These are phyloP conservation scores for Ormyrus pomaceus DNA, from an alignment of 2,888 invertebrate species.

Conservation along the genomic window DNA sequence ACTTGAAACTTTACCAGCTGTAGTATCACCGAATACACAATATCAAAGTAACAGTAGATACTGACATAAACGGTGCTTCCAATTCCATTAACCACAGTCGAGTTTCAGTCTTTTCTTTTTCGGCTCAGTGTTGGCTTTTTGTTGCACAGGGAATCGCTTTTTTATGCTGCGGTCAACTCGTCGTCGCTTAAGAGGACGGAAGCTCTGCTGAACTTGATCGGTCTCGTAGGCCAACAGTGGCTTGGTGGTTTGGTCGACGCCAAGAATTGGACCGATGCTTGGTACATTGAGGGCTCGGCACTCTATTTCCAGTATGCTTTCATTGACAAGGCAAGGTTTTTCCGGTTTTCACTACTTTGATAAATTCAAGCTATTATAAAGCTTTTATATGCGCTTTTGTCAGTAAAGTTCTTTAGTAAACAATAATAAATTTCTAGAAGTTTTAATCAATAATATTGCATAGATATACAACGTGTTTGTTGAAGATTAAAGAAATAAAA, in stretches of 20 bases:
- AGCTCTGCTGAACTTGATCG: constrained; percentile 63
- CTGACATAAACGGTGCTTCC: too few relatives aligned
- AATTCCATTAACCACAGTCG: too few relatives aligned
- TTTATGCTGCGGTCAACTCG: constrained; percentile 60
- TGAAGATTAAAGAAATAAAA: too few relatives aligned
- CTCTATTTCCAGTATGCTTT: constrained; percentile 76
- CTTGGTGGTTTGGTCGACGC: constrained; percentile 73
- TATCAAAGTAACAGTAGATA: too few relatives aligned
- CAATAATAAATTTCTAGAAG: too few relatives aligned
- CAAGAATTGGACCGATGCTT: constrained; percentile 70
- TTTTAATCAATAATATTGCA: too few relatives aligned
- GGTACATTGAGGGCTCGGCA: constrained; percentile 77
- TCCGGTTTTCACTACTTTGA: neutral
- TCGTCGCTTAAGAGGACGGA: constrained; percentile 60
- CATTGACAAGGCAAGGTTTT: constrained; percentile 66
- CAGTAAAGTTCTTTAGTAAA: too few relatives aligned
- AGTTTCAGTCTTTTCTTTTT: constrained; percentile 2
- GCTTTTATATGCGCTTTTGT: constrained; percentile 10
- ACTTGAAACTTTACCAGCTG: too few relatives aligned
- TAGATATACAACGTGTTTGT: too few relatives aligned
- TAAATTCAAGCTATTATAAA: neutral
- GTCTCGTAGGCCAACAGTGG: constrained; percentile 76
- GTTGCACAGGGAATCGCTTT: constrained; percentile 63
- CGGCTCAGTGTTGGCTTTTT: constrained; percentile 19
- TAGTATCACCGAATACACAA: too few relatives aligned